Evolutionary conservation across 2,113 vertebrate genomes (phyloP).

Genomic region (Gallinago paraguaiae): DNA sequence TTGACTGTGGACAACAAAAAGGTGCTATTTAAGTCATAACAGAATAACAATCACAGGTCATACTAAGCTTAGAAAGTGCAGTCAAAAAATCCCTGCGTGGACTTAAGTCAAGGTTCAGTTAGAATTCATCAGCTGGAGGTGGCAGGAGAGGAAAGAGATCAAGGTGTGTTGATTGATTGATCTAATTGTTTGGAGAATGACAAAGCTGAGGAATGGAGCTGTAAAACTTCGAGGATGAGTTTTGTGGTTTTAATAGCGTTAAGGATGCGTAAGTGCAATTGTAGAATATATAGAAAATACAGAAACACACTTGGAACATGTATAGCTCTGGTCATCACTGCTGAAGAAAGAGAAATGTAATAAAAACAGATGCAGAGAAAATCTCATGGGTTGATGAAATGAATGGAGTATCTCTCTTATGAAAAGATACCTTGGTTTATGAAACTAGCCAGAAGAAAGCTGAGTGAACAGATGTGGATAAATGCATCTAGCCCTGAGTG

Average conservation of each 20-base stretch:
- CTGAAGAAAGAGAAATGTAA: background rate
- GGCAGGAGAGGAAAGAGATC: background rate
- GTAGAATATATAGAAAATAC: background rate
- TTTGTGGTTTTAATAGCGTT: background rate
- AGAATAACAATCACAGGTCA: background rate
- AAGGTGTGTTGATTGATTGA: background rate
- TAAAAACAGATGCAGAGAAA: background rate
- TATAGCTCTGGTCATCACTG: background rate
- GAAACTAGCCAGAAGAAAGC: background rate
- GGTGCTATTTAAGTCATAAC: background rate
- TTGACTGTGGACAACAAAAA: background rate
- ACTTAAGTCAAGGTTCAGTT: background rate
- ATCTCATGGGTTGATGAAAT: background rate
- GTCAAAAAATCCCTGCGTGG: background rate
- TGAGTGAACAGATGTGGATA: background rate
- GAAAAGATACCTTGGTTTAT: background rate
- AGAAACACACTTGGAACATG: background rate
- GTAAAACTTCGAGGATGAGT: background rate
- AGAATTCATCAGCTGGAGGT: background rate
- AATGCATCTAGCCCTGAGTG: background rate
- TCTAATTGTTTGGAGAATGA: background rate
- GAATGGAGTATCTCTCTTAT: background rate
- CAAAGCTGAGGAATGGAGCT: background rate
- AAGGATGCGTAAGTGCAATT: background rate
- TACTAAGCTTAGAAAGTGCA: background rate